Base-by-base conservation (phyloP, 2,797 vertebrate species). In the Valencia hispanica region DNA sequence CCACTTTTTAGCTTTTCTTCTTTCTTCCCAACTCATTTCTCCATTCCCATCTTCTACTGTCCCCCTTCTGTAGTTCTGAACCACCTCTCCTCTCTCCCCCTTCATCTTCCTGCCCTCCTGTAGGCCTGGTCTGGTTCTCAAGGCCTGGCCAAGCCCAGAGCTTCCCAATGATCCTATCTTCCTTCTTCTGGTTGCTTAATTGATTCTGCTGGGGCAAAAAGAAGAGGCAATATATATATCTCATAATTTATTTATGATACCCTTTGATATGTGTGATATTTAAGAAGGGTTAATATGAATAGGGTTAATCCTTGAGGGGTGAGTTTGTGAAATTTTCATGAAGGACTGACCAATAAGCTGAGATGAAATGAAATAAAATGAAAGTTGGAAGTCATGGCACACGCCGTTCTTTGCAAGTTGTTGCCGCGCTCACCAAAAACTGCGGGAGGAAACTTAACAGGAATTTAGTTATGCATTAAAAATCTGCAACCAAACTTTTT, bases 281-380 rank as follows among this genome's bases (percentile, higher is more conserved):
- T 95, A 95, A 94, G 93, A 95, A 94, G 93, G 93, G 94, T 95
- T 95, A 95, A 95, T 95, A 93, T 95, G 94, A 94, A 95, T 92
- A 94, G 91, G 91, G 91, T 92, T 94, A 92, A 94, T 93, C 94
- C 94, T 93, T 70, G 71, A 88, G 92, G 94, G 87, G 87, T 70
- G 83, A 85, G 75, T 72, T 78, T 91, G 86, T 95, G 79, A 95
- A 94, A 93, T 84, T 93, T 95, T 95, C 81, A 96, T 95, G 93
- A 94, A 93, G 90, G 63, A 84, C 91, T 94, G 93, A 94, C 91
- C 91, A 93, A 89, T 93, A 89, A 90, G 83, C 87, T 32, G 69
- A 89, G 81, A 82, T 73, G 30, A 89, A 88, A 87, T 90, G 34
- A 88, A 87, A 84, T 55, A 85, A 90, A 85, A 84, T 83, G 1